These are phyloP conservation scores for Notechis scutatus DNA, from an alignment of 2,113 vertebrate genomes.

Conservation along the genomic window DNA sequence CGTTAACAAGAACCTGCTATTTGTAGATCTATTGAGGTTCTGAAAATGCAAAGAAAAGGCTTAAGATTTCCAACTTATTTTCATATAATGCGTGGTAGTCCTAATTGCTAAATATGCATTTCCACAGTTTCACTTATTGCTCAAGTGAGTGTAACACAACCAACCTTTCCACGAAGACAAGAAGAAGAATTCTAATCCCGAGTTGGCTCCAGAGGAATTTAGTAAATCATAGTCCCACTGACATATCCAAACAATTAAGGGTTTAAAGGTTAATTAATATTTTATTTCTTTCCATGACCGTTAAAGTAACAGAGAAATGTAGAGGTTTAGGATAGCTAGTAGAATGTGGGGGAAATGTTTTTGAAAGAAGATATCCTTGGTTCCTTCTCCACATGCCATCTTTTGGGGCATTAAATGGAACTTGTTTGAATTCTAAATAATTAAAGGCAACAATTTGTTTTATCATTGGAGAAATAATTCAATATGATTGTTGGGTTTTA, in stretches of 20 bases:
- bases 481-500: background rate
- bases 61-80: background rate
- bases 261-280: background rate
- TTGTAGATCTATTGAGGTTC: background rate
- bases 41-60: background rate
- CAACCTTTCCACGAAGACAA: background rate
- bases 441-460: conserved; percentile 22
- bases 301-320: background rate
- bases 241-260: background rate
- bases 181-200: background rate
- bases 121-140: background rate
- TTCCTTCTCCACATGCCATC: background rate
- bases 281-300: background rate
- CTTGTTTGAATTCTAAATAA: background rate
- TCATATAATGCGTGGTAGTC: background rate
- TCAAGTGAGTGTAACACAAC: background rate
- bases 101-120: background rate
- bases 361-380: background rate
- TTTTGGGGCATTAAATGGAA: background rate
- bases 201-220: background rate
- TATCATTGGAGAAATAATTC: background rate
- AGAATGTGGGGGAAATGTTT: background rate
- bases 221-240: background rate
- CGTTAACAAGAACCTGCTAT: background rate
- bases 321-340: too few species aligned